phyloP scores from a whole-genome alignment of 2,888 invertebrate species.

The Hydraecia micacea region DNA sequence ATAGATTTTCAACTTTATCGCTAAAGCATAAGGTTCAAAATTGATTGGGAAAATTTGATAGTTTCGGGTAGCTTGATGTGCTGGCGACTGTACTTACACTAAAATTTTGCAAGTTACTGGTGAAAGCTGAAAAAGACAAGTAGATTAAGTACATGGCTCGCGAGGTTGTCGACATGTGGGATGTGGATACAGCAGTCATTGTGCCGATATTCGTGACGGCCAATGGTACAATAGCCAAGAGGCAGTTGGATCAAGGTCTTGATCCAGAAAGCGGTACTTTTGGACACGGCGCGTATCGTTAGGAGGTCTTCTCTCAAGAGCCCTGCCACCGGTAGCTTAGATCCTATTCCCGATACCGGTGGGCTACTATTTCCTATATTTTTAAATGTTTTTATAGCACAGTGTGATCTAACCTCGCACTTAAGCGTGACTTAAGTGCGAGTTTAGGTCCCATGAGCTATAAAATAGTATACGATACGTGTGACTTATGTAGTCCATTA shows the following conservation, averaged over 20 bases:
- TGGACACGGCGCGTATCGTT: not conserved
- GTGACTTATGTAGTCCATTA: no score
- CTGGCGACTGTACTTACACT: no score
- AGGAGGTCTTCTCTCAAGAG: not conserved
- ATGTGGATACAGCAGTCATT: not conserved
- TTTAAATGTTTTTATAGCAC: not conserved
- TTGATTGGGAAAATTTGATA: no score
- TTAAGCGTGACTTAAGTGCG: no score
- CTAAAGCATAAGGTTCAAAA: no score
- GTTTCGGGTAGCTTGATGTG: no score
- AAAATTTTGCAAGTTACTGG: not conserved
- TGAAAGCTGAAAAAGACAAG: not conserved
- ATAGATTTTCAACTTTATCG: no score
- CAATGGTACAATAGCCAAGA: not conserved
- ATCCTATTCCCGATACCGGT: not conserved
- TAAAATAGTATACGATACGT: no score
- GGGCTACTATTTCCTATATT: not conserved
- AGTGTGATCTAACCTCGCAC: no score
- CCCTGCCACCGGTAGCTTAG: not conserved
- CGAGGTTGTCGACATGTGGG: not conserved
- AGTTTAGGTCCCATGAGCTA: no score
- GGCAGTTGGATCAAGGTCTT: not conserved
- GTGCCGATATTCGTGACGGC: not conserved
- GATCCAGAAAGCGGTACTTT: not conserved
- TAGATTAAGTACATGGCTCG: not conserved